Base-by-base conservation (phyloP, 2,113 vertebrate genomes). In the Gopherus flavomarginatus region DNA sequence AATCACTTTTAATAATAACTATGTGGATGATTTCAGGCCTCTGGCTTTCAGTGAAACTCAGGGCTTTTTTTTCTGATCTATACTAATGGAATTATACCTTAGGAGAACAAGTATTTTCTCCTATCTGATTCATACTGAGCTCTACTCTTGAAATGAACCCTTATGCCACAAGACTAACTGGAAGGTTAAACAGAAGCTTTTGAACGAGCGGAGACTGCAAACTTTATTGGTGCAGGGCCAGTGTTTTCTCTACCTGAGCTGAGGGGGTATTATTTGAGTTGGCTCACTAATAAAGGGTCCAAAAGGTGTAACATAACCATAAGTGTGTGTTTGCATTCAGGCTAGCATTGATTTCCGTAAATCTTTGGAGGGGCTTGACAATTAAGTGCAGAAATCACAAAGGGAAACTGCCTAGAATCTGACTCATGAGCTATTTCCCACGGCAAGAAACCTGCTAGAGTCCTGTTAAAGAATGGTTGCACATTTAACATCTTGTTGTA, bases 71-170 rank as follows among this genome's bases (percentile, higher is more conserved):
- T 80, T 75, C 8, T 92, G 87, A 91, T 93, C 80, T 88, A 3
- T 52, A 85, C 53, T 93, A 90, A 27, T 93, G 80, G 87, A 89
- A 44, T 86, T 81, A 84, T 53, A 83, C 90, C 81, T 87, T 83
- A 86, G 53, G 83, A 97, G 38, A 88, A 88, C 5, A 49, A 86
- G 12, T 50, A 89, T 94, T 96, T 97, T 91, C 57, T 96, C 90
- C n/a, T 56, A 78, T 75, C 19, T 85, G n/a, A 86, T 90, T 29
- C 27, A 93, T 92, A 93, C 93, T 59, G 50, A 94, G 79, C 8
- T 1, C 72, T 90, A 27, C 12, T 92, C 27, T 95, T 94, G 47
- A 93, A 95, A 90, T 75, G 1, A 87, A 10, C 9, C 38, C 53
- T 89, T 92, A n/a, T 59, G 16, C 81, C 88, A 90, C 47, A 95